phyloP scores from a whole-genome alignment of 2,113 vertebrate species.

The Pogona vitticeps region DNA sequence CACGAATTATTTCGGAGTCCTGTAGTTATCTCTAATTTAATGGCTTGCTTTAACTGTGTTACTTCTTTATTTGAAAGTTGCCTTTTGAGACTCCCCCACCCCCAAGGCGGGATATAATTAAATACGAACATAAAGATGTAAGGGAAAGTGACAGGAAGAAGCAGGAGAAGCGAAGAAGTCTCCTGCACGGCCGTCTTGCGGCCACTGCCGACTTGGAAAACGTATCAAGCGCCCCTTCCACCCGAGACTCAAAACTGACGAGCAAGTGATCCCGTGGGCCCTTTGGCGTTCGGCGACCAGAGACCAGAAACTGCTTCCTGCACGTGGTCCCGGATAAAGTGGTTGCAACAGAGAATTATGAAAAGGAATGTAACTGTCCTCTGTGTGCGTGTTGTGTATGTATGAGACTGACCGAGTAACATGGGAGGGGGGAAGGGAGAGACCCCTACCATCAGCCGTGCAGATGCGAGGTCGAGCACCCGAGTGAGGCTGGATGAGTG shows the following conservation, averaged over 20 bases:
- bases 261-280: not conserved
- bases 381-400: not conserved
- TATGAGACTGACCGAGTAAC: not conserved
- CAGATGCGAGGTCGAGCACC: too few species aligned
- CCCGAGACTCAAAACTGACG: not conserved
- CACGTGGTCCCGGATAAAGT: not conserved
- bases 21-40: not conserved
- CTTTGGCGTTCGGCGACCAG: not conserved
- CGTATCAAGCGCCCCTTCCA: too few species aligned
- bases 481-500: too few species aligned
- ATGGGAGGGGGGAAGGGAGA: accelerated
- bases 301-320: not conserved
- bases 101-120: too few species aligned
- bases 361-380: not conserved
- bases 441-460: not conserved
- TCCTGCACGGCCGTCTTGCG: too few species aligned
- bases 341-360: too few species aligned
- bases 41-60: not conserved
- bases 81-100: not conserved
- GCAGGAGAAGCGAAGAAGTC: too few species aligned
- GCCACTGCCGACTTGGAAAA: too few species aligned
- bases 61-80: not conserved
- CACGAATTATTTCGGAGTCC: not conserved
- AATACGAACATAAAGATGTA: too few species aligned
- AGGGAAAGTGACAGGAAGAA: too few species aligned